Conservation (phyloP, 2,888 invertebrate species). For the Meta bourneti region DNA sequence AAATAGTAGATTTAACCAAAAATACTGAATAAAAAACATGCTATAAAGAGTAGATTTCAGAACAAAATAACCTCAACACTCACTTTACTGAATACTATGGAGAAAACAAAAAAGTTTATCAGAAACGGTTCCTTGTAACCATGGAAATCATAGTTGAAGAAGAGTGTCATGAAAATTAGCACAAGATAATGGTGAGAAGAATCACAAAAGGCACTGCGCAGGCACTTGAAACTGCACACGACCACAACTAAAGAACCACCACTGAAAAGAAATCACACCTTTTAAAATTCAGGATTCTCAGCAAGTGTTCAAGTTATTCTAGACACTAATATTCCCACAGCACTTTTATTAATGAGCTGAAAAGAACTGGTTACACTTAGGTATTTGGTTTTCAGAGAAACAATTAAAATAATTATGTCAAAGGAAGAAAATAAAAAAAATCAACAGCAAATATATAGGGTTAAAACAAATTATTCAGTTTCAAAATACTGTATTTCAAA, state of each 20-base stretch:
- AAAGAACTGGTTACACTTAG: too few relatives aligned
- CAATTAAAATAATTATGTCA: too few relatives aligned
- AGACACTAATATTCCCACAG: neutral
- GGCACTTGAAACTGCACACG: constrained; percentile 90
- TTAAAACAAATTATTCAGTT: too few relatives aligned
- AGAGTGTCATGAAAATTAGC: constrained; percentile 91
- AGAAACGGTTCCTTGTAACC: constrained; percentile 91
- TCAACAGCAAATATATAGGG: too few relatives aligned
- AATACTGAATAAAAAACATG: too few relatives aligned
- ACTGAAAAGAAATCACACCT: constrained; percentile 79
- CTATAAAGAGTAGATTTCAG: neutral
- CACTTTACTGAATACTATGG: constrained; percentile 92
- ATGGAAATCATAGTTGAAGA: constrained; percentile 91
- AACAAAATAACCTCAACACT: constrained; percentile 53
- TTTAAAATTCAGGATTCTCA: neutral
- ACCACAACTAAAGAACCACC: constrained; percentile 91
- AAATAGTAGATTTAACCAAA: neutral
- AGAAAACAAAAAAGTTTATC: constrained; percentile 94
- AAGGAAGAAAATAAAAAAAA: too few relatives aligned
- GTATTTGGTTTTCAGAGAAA: too few relatives aligned
- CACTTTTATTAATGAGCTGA: too few relatives aligned
- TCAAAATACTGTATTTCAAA: too few relatives aligned
- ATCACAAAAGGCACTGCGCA: constrained; percentile 94
- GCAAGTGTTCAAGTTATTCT: neutral
- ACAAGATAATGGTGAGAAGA: constrained; percentile 95